Conservation (phyloP, 2,797 vertebrate species). For the Sebastes paucispinis region DNA sequence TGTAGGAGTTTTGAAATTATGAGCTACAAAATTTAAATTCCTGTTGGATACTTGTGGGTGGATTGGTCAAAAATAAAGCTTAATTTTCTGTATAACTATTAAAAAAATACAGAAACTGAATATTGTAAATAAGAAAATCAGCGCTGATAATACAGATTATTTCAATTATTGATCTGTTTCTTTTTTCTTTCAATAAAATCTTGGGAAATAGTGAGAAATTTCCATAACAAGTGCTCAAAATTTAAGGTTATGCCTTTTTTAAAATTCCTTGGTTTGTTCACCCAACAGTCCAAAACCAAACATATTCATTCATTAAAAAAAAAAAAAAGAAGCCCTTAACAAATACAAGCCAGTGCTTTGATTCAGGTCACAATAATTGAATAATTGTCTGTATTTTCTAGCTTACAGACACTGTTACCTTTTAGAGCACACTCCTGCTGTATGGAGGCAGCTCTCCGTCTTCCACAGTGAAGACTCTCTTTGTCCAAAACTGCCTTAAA, state of each 20-base stretch:
- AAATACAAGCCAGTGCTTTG: neutral
- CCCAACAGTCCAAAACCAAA: neutral
- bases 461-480: neutral
- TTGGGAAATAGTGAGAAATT: neutral
- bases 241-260: neutral
- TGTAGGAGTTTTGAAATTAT: neutral
- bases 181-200: neutral
- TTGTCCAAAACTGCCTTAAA: neutral
- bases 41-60: neutral
- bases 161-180: neutral
- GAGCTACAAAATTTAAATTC: neutral
- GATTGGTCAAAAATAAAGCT: neutral
- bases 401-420: neutral
- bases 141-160: neutral
- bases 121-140: neutral
- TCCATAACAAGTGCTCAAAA: neutral
- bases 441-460: neutral
- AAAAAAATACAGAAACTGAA: neutral
- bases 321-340: neutral
- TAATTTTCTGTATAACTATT: neutral
- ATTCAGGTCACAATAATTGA: neutral
- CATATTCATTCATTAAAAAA: neutral
- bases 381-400: constrained; percentile 1
- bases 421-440: neutral
- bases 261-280: neutral